A percentile compares a stretch with the other conserved stretches of the same genome.
phyloP scores from a whole-genome alignment of 1,140 invertebrate genomes.

The Lasioglossum albipes region DNA sequence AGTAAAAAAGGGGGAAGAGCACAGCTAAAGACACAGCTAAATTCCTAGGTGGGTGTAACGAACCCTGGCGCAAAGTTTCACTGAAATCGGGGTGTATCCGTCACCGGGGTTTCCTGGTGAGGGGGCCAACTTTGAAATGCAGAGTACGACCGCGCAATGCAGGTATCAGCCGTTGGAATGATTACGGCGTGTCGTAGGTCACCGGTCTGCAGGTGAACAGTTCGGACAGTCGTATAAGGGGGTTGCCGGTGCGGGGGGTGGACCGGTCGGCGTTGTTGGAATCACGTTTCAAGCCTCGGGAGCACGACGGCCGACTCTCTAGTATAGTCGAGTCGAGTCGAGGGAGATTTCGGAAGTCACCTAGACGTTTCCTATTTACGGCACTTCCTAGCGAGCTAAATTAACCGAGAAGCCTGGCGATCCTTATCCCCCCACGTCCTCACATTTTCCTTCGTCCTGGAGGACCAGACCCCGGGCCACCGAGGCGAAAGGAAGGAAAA shows the following conservation, averaged over 20 bases:
- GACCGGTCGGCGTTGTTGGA: neutral
- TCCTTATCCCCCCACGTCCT: conserved; percentile 73
- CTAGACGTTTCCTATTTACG: conserved; percentile 75
- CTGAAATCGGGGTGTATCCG: too few relatives aligned
- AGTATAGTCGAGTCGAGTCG: neutral
- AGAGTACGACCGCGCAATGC: too few relatives aligned
- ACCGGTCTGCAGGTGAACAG: conserved; percentile 22
- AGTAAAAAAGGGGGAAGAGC: too few relatives aligned
- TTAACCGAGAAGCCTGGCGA: conserved; percentile 76
- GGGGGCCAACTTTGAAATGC: too few relatives aligned
- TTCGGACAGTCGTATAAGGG: conserved; percentile 34
- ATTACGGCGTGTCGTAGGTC: conserved; percentile 54
- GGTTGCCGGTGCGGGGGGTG: neutral
- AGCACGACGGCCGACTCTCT: too few relatives aligned
- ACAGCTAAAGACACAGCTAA: too few relatives aligned
- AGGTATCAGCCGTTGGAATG: conserved; percentile 21
- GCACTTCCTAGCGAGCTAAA: conserved; percentile 72
- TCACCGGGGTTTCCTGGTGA: too few relatives aligned
- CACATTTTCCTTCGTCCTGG: conserved; percentile 67
- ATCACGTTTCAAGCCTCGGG: conserved; percentile 26
- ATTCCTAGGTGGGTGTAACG: too few relatives aligned
- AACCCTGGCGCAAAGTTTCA: too few relatives aligned
- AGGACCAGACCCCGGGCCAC: conserved; percentile 23
- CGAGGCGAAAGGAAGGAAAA: neutral
- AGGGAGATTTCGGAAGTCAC: conserved; percentile 39